Percentiles rank a stretch among this genome's conserved stretches.
Evolutionary conservation across 2,797 vertebrate genomes (phyloP).

Genomic region (Dicrostonyx torquatus): DNA sequence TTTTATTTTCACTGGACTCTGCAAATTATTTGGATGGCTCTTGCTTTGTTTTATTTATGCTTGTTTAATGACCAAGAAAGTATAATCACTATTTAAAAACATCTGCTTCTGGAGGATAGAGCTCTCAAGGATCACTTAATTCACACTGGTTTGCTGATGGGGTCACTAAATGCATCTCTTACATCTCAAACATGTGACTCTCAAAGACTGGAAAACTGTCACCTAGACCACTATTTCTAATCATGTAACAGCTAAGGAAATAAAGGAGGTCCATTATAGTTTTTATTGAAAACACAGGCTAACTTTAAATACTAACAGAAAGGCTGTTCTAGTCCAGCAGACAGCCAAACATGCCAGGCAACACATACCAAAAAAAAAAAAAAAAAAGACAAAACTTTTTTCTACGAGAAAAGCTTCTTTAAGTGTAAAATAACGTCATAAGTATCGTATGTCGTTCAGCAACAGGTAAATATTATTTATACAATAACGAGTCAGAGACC

Average conservation of each 20-base stretch:
- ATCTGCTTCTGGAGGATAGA: background rate
- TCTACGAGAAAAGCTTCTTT: constrained; percentile 43
- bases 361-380: background rate
- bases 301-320: constrained; percentile 28
- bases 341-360: constrained; percentile 13
- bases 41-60: background rate
- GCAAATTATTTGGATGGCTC: background rate
- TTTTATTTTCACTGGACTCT: constrained; percentile 50
- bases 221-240: constrained; percentile 18
- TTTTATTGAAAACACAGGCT: constrained; percentile 7
- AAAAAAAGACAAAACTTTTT: constrained; percentile 19
- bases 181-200: background rate
- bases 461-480: constrained; percentile 50
- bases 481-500: constrained; percentile 1
- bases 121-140: constrained; percentile 19
- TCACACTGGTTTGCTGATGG: constrained; percentile 17
- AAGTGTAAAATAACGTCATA: constrained; percentile 35
- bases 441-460: constrained; percentile 27
- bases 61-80: constrained; percentile 47
- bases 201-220: constrained; percentile 21
- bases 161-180: background rate
- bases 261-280: background rate
- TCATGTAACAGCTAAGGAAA: constrained; percentile 34
- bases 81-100: constrained; percentile 35
- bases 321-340: background rate